Percentiles rank a stretch among this genome's conserved stretches.
phyloP scores from a whole-genome alignment of 2,797 vertebrate genomes.

The Sparidentex hasta region DNA sequence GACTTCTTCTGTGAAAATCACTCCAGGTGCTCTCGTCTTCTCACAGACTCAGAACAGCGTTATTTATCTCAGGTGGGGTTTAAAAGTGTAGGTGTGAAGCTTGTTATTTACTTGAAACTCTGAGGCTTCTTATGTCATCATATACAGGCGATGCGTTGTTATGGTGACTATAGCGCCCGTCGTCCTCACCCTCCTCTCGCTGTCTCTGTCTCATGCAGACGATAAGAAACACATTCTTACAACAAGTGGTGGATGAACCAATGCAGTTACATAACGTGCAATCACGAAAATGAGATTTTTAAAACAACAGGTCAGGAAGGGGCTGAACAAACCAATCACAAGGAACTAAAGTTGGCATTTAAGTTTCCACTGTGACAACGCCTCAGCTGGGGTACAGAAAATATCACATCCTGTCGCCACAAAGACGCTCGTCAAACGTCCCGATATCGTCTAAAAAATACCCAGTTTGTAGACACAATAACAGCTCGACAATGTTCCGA shows the following conservation, averaged over 20 bases:
- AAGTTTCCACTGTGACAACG: too few relatives aligned
- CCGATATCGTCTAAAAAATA: too few relatives aligned
- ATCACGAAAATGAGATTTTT: neutral
- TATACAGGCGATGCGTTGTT: slow-evolving; percentile 10
- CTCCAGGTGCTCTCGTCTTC: neutral
- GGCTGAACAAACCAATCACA: too few relatives aligned
- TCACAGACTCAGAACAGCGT: neutral
- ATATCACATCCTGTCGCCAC: too few relatives aligned
- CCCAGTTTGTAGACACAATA: too few relatives aligned
- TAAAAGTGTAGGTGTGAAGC: neutral
- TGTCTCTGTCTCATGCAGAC: neutral
- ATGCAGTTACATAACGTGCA: neutral
- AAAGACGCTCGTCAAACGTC: too few relatives aligned
- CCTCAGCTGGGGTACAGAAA: too few relatives aligned
- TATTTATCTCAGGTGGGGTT: neutral
- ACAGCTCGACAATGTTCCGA: too few relatives aligned
- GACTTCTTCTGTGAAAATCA: neutral
- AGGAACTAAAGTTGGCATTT: neutral
- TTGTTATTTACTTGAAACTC: neutral
- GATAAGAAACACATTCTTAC: neutral
- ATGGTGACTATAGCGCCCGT: slow-evolving; percentile 16
- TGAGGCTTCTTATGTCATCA: too few relatives aligned
- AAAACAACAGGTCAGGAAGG: too few relatives aligned
- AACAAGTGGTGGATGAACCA: neutral
- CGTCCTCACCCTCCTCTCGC: neutral